Conservation (phyloP, 2,888 invertebrate species). For the Endomychus coccineus region DNA sequence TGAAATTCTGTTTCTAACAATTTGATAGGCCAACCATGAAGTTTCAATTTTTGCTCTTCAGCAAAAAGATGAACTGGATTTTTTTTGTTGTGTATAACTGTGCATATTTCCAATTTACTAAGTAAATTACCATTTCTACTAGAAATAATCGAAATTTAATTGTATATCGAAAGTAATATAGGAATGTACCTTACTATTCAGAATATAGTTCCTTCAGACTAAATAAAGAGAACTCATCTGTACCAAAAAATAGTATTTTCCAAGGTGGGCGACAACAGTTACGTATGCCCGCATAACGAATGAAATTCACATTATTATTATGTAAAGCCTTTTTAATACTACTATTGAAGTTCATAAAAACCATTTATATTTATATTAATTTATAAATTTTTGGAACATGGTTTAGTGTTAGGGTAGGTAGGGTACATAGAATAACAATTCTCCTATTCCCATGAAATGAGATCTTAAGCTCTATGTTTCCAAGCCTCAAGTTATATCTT, state of each 20-base stretch:
- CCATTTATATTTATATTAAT: too few relatives aligned
- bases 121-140: slow-evolving; percentile 51
- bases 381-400: too few relatives aligned
- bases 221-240: slow-evolving; percentile 71
- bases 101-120: slow-evolving; percentile 60
- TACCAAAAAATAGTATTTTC: slow-evolving; percentile 78
- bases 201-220: slow-evolving; percentile 62
- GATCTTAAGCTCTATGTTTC: too few relatives aligned
- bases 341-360: too few relatives aligned
- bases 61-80: slow-evolving; percentile 67
- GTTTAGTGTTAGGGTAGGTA: too few relatives aligned
- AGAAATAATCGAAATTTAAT: slow-evolving; percentile 31
- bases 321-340: too few relatives aligned
- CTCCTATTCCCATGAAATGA: too few relatives aligned
- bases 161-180: slow-evolving; percentile 1
- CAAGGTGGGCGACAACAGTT: too few relatives aligned
- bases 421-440: too few relatives aligned
- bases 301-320: too few relatives aligned
- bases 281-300: too few relatives aligned
- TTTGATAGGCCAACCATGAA: slow-evolving; percentile 43
- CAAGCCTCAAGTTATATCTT: too few relatives aligned
- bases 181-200: slow-evolving; percentile 52
- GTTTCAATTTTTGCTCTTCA: slow-evolving; percentile 48
- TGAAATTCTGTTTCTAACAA: slow-evolving; percentile 55
- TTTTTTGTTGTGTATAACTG: slow-evolving; percentile 53